Base-by-base conservation (phyloP, 2,113 vertebrate species). In the Parus major region DNA sequence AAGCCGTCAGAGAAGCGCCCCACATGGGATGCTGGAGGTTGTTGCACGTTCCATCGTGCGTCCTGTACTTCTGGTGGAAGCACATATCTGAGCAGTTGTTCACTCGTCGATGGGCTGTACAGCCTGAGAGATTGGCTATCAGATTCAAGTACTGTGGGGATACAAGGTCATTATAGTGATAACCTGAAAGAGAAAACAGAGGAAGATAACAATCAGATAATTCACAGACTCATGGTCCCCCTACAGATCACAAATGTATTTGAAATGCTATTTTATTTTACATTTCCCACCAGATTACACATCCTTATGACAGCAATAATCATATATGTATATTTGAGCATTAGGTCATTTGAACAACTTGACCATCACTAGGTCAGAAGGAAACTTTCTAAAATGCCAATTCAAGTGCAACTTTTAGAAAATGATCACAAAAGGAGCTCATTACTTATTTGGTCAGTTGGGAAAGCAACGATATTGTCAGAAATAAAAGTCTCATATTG, bases 11-110 rank as follows among this genome's bases (percentile, higher is more conserved):
- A 1, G 99, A 99, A 91, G 99, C 99, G 0, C 99, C 99, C 99
- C 99, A 99, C 99, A 99, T 99, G 2, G 99, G 98, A 96, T 99
- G 99, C 96, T 99, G 99, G 82, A 99, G 98, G 95, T 99, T 99
- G 97, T 99, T 99, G 97, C 99, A 99, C 1, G 99, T 99, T 61
- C 99, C 99, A 8, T 99, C 99, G 0, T 99, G 99, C 21, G 98
- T 99, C 56, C 99, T 98, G 97, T 99, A 99, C 96, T 99, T 99
- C 97, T 98, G 99, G 96, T 99, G 99, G 95, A 99, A 99, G 92
- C 99, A 99, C 97, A 99, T 99, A 93, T 99, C 99, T 0, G 99
- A 99, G 97, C 99, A 99, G 98, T 99, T 99, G 98, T 99, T 99
- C 88, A 98, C 97, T 47, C 98, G 98, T 13, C 99, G 98, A 95